Evolutionary conservation across 2,888 invertebrate genomes (phyloP), one percentile per base, ranked within the genome.

Genomic region (Petrolisthes cinctipes): DNA sequence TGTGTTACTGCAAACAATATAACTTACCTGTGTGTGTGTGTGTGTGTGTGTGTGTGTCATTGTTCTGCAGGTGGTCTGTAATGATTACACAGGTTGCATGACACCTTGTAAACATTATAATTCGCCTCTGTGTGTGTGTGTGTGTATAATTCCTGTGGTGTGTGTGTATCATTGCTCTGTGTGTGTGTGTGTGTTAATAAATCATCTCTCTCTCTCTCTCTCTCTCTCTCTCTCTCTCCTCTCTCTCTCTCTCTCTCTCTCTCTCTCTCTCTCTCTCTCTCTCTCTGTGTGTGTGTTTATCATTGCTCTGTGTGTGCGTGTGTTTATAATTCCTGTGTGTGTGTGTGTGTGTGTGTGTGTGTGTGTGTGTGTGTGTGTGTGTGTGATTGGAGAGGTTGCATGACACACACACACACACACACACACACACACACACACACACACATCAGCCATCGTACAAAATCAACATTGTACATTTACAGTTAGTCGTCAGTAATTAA

Each of bases 21-120:
- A 37, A 37, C 37, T 37, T 37, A 37, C 37, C 37, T 1, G 81
- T 81, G 81, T 81, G 81, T 80, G 80, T 80, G 80, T 80, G 80
- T 80, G 80, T 80, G 81, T 81, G 81, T 81, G 81, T 80, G 80
- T 80, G 80, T 80, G 80, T 80, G 80, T 80, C 37, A 56, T 80
- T 37, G 37, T 37, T 37, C 37, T 1, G 37, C 2, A 37, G 37
- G 37, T 0, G 37, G 37, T 37, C 37, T 37, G 37, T 37, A 37
- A 37, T 37, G 37, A 37, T 37, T 37, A 37, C 37, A 37, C 37
- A 2, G 37, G 37, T 37, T 37, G 37, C 37, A 37, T 37, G 37
- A 37, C 37, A 37, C 37, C 2, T 37, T 37, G 37, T 37, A 37
- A 37, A 37, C 37, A 37, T 37, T 37, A 37, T 37, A 37, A 37